Evolutionary conservation across 2,888 invertebrate genomes (phyloP).

Genomic region (Lysandra bellargus): DNA sequence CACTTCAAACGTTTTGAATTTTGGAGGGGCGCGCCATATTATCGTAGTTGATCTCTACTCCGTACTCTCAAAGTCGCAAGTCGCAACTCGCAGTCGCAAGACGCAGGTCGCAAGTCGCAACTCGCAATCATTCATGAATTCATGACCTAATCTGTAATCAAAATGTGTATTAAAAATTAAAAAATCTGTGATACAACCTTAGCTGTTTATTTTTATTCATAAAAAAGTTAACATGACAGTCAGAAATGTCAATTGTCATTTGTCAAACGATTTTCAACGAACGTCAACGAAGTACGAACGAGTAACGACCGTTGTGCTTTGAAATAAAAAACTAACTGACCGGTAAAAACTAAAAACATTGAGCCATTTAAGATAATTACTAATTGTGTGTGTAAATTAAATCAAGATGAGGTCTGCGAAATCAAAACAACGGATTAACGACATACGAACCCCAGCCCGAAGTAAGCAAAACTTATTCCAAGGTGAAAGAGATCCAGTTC

Average conservation of each 20-base stretch:
- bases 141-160: too few species aligned
- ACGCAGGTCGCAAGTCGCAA: too few species aligned
- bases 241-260: too few species aligned
- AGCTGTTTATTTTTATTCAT: not conserved
- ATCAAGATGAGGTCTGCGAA: conserved; percentile 71
- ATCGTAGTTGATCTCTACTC: too few species aligned
- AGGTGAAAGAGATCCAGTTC: conserved; percentile 85
- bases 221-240: not conserved
- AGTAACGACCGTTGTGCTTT: conserved; percentile 65
- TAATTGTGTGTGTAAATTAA: conserved; percentile 46
- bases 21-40: too few species aligned
- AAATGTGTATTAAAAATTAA: too few species aligned
- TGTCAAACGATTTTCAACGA: conserved; percentile 38
- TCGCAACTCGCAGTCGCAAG: too few species aligned
- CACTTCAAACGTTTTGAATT: too few species aligned
- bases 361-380: conserved; percentile 31
- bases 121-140: too few species aligned
- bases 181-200: too few species aligned
- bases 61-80: too few species aligned
- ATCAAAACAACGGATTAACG: conserved; percentile 71
- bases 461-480: conserved; percentile 65
- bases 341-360: conserved; percentile 40
- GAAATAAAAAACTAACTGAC: conserved; percentile 49
- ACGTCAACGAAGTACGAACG: conserved; percentile 44
- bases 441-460: conserved; percentile 70